These are phyloP conservation scores for Drosophila niveifrons DNA, from an alignment of 2,888 invertebrate species.

Conservation along the genomic window DNA sequence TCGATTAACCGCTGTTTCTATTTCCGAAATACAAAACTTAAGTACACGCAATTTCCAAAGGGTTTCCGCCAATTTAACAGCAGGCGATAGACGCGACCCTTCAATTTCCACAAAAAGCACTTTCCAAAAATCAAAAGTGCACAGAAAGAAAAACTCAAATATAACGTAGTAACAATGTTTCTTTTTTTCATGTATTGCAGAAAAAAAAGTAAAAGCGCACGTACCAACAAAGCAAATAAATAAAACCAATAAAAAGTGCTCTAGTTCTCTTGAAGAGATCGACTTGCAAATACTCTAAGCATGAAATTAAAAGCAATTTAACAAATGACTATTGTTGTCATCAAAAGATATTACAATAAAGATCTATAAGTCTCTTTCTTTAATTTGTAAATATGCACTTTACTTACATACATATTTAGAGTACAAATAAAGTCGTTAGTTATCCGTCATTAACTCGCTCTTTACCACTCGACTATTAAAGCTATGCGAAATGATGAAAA, in stretches of 20 bases:
- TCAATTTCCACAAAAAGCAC: constrained; percentile 57
- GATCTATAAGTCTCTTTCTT: not conserved
- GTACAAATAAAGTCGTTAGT: not conserved
- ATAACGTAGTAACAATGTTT: constrained; percentile 25
- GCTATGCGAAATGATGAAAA: not conserved
- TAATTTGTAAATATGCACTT: not conserved
- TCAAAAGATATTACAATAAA: too few species aligned
- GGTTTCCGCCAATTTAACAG: constrained; percentile 37
- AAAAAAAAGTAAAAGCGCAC: constrained; percentile 69
- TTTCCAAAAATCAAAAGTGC: constrained; percentile 51
- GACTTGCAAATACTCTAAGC: constrained; percentile 1
- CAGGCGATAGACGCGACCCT: constrained; percentile 37
- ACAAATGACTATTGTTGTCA: not conserved
- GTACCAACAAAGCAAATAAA: constrained; percentile 17
- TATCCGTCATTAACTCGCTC: not conserved
- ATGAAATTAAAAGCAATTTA: not conserved
- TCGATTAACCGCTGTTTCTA: constrained; percentile 35
- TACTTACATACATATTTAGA: not conserved
- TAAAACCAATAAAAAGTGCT: constrained; percentile 15
- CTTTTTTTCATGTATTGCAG: constrained; percentile 52
- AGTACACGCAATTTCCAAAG: constrained; percentile 32
- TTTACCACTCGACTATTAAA: not conserved
- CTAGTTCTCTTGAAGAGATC: not conserved
- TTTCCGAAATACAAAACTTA: constrained; percentile 14
- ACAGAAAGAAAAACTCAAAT: constrained; percentile 25